Evolutionary conservation across 2,888 invertebrate species (phyloP).

Genomic region (Stictocephala bisonia): DNA sequence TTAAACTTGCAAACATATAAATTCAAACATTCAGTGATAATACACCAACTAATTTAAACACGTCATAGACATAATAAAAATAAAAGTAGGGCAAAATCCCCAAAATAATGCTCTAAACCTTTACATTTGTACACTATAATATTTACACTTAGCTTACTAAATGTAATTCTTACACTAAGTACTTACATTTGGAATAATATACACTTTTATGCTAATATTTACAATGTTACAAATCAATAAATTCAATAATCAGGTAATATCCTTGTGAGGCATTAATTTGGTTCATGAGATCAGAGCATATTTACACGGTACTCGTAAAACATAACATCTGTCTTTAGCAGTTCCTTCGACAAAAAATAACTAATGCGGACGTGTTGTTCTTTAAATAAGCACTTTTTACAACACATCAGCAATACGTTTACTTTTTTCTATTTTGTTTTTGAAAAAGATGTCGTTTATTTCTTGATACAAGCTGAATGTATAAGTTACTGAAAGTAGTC

Average conservation of each 20-base stretch:
- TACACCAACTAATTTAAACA: constrained; percentile 1
- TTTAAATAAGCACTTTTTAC: no score
- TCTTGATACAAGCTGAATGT: no score
- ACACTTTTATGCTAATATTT: constrained; percentile 33
- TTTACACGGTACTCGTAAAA: no score
- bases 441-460: no score
- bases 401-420: no score
- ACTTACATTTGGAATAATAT: constrained; percentile 46
- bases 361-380: no score
- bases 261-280: constrained; percentile 24
- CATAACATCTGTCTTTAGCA: no score
- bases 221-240: constrained; percentile 28
- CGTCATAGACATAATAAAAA: constrained; percentile 23
- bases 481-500: no score
- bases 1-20: background rate
- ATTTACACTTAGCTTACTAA: constrained; percentile 33
- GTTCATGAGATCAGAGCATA: constrained; percentile 40
- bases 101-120: background rate
- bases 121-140: constrained; percentile 28
- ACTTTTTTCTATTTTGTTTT: no score
- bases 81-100: constrained; percentile 7
- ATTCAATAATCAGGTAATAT: constrained; percentile 17
- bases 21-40: constrained; percentile 16
- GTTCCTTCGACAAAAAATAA: no score
- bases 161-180: constrained; percentile 43